phyloP scores from a whole-genome alignment of 2,888 invertebrate species.

The Amphipoea oculea region DNA sequence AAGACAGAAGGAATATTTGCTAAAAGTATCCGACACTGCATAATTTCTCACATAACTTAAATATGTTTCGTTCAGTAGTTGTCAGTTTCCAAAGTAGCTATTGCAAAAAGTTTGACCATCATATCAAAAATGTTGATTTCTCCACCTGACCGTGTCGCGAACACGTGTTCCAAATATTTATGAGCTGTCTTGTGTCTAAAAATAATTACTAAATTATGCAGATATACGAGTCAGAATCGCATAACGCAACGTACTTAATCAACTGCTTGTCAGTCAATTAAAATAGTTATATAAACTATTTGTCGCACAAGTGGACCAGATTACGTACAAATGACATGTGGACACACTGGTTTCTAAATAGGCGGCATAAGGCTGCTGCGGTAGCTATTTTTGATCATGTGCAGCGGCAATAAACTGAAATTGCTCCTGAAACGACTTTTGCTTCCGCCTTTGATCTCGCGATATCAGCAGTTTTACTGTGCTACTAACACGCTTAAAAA shows the following conservation, averaged over 20 bases:
- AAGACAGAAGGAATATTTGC: neutral
- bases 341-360: conserved; percentile 34
- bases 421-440: conserved; percentile 18
- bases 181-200: conserved; percentile 60
- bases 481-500: conserved; percentile 9
- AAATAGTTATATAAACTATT: conserved; percentile 61
- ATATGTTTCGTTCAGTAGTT: neutral
- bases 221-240: conserved; percentile 48
- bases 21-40: neutral
- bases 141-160: conserved; percentile 38
- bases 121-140: conserved; percentile 39
- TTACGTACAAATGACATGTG: conserved; percentile 34
- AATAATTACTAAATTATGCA: conserved; percentile 61
- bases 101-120: conserved; percentile 38
- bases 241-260: conserved; percentile 49
- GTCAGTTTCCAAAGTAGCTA: conserved; percentile 11
- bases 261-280: conserved; percentile 61
- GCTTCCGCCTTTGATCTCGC: conserved; percentile 23
- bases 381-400: conserved; percentile 10
- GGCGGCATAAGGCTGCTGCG: neutral
- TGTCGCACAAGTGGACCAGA: conserved; percentile 50
- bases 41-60: neutral
- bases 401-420: conserved; percentile 11
- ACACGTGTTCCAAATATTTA: conserved; percentile 53
- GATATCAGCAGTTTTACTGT: conserved; percentile 26